Conservation (phyloP, 2,797 vertebrate species). For the Ficedula albicollis region DNA sequence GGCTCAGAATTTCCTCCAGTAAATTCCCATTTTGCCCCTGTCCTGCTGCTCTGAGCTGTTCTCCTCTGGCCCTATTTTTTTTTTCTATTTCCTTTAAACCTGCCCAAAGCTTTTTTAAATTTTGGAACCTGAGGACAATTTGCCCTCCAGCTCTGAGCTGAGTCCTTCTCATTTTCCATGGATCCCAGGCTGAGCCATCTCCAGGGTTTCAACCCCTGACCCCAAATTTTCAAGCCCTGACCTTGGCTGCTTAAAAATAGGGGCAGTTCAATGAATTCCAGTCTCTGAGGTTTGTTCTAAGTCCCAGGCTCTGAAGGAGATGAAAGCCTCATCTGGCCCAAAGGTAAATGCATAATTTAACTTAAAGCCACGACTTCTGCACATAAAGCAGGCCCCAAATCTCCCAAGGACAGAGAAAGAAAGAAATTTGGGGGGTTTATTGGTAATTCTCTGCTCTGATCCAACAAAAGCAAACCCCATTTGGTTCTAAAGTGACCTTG, state of each 20-base stretch:
- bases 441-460: background rate
- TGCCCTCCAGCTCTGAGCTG: background rate
- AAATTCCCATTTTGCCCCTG: background rate
- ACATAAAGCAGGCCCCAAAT: background rate
- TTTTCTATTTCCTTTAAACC: background rate
- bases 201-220: background rate
- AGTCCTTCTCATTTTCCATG: background rate
- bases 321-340: background rate
- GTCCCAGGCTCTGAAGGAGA: background rate
- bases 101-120: background rate
- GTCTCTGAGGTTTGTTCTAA: background rate
- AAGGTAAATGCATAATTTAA: background rate
- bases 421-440: background rate
- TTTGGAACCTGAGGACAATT: background rate
- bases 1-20: background rate
- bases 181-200: background rate
- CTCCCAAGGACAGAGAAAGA: background rate
- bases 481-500: background rate
- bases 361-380: background rate
- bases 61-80: background rate
- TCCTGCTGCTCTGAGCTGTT: background rate
- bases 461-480: background rate
- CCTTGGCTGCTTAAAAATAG: background rate
- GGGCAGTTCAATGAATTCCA: background rate
- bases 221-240: background rate